phyloP scores from a whole-genome alignment of 2,113 vertebrate genomes.

The Lutjanus erythropterus region DNA sequence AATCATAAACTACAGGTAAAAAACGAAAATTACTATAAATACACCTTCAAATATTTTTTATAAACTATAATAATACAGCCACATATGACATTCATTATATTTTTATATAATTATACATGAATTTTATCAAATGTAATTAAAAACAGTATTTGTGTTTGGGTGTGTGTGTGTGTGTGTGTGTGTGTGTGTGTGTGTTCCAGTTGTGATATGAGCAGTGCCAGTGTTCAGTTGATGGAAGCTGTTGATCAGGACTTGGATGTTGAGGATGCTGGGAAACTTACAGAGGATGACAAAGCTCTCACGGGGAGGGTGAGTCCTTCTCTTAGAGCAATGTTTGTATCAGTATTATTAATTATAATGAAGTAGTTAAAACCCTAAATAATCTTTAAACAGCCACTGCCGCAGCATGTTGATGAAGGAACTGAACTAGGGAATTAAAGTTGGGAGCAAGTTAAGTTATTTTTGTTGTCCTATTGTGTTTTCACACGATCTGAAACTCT shows the following conservation, averaged over 20 bases:
- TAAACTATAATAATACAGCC: background rate
- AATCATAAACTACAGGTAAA: background rate
- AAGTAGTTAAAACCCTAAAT: background rate
- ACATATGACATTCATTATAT: too few relatives aligned
- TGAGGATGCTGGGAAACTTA: slow-evolving; percentile 82
- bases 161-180: background rate
- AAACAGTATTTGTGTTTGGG: background rate
- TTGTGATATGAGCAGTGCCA: slow-evolving; percentile 75
- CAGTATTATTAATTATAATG: background rate
- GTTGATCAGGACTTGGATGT: slow-evolving; percentile 56
- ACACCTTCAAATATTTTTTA: too few relatives aligned
- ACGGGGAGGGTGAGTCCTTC: slow-evolving; percentile 78
- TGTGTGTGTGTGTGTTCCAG: slow-evolving; percentile 55
- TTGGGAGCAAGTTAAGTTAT: background rate
- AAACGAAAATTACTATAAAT: too few relatives aligned
- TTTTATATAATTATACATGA: too few relatives aligned
- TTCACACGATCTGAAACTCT: background rate
- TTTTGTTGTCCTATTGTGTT: background rate
- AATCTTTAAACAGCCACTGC: background rate
- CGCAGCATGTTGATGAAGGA: background rate
- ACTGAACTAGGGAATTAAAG: background rate
- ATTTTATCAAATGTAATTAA: too few relatives aligned
- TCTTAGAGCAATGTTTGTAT: background rate
- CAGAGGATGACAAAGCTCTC: slow-evolving; percentile 78
- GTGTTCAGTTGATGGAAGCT: slow-evolving; percentile 70